Base-by-base conservation (phyloP, 1,140 invertebrate genomes). In the Heliconius melpomene region DNA sequence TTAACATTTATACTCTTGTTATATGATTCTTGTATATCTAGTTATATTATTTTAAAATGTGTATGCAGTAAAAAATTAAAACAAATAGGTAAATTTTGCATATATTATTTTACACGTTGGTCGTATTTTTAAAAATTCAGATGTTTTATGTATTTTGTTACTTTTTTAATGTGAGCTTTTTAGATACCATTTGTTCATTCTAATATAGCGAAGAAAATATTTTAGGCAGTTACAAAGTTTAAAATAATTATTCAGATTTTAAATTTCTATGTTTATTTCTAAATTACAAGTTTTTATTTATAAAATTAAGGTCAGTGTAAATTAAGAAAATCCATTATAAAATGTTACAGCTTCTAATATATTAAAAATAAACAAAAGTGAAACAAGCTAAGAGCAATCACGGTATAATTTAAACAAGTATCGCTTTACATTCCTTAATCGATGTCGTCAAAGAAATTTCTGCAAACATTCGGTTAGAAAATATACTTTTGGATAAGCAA, bases 401-500 rank as follows among this genome's bases (percentile, higher is more conserved):
- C 60, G 26, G 3, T 66, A 29, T 66, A 26, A 66, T 29, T 66
- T 66, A 29, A 16, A 16, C 23, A 66, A 29, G 60, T 66, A 66
- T 66, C 26, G 60, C 5, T 29, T 66, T 5, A 66, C 5, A 26
- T 23, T 66, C 23, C 11, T 26, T 29, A 66, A 66, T 29, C 60
- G 60, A 77, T 20, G 20, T 40, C 11, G 7, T 40, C 26, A 29
- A 36, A 52, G 60, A 66, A 75, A 75, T 40, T 75, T 79, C 32
- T 79, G 46, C 74, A 79, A 74, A 72, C 46, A 79, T 40, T 75
- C 23, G 38, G 26, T n/a, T 16, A 38, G 74, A 77, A 81, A 79
- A 82, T 74, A 76, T 79, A 16, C 71, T 75, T 80, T 79, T 78
- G 23, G 60, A 32, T 66, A 79, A 52, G 18, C 38, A 40, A 77